These are phyloP conservation scores for Bicyclus anynana DNA, from an alignment of 1,140 invertebrate species.

Conservation along the genomic window DNA sequence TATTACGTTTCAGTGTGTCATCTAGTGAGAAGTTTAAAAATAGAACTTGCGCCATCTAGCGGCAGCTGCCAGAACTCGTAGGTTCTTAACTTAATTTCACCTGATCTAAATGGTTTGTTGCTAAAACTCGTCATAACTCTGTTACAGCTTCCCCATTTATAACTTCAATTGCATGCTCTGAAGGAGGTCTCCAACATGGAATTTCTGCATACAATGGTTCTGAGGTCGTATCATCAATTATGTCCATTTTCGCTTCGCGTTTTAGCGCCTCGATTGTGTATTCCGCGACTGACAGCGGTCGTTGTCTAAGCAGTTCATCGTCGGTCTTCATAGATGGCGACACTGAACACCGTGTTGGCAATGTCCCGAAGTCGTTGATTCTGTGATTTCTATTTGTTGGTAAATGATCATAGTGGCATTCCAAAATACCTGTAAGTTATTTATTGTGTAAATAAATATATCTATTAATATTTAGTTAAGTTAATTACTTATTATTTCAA, in stretches of 20 bases:
- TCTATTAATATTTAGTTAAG: background rate
- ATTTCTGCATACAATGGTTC: conserved; percentile 75
- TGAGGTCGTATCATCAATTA: conserved; percentile 54
- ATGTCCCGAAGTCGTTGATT: conserved; percentile 47
- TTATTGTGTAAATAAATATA: conserved; percentile 4
- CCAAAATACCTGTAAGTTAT: conserved; percentile 62
- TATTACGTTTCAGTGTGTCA: background rate
- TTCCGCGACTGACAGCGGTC: conserved; percentile 45
- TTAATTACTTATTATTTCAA: no score
- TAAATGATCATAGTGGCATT: conserved; percentile 74
- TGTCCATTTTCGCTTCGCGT: conserved; percentile 60
- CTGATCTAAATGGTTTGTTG: background rate
- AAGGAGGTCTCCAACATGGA: conserved; percentile 65
- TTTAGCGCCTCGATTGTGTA: conserved; percentile 65
- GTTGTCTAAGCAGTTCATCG: conserved; percentile 41
- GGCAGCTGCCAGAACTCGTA: background rate
- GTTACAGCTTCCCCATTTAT: conserved; percentile 72
- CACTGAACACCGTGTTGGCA: conserved; percentile 38
- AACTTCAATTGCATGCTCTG: conserved; percentile 62
- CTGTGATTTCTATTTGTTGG: conserved; percentile 39
- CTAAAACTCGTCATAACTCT: conserved; percentile 63
- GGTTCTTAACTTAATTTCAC: background rate
- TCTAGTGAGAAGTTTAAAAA: background rate
- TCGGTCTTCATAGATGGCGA: conserved; percentile 54
- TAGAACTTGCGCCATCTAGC: conserved; percentile 11